Evolutionary conservation across 2,888 invertebrate genomes (phyloP).

Genomic region (Eucriotettix oculatus): DNA sequence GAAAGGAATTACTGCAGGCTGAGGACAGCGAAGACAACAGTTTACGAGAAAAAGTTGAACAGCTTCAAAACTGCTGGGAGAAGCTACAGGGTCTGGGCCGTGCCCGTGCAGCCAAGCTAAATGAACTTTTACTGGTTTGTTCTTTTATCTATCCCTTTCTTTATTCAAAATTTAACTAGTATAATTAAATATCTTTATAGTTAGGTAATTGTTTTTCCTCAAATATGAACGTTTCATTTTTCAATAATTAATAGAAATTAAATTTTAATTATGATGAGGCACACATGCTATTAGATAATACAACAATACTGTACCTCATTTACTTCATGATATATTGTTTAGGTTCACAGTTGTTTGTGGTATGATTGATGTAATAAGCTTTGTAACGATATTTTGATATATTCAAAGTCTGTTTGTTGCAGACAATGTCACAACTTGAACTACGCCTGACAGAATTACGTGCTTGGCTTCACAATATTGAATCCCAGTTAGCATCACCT

Average conservation of each 20-base stretch:
- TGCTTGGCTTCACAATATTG: constrained; percentile 53
- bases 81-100: constrained; percentile 41
- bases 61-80: constrained; percentile 51
- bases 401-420: constrained; percentile 27
- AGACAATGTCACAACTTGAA: constrained; percentile 53
- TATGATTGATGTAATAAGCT: too few species aligned
- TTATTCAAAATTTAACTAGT: neutral
- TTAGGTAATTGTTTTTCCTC: too few species aligned
- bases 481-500: constrained; percentile 48
- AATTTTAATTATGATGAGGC: too few species aligned
- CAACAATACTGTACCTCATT: too few species aligned
- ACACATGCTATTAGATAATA: too few species aligned
- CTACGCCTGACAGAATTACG: constrained; percentile 53
- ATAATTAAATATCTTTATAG: neutral
- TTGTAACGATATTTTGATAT: too few species aligned
- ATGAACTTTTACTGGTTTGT: constrained; percentile 27
- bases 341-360: too few species aligned
- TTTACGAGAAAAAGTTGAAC: constrained; percentile 36
- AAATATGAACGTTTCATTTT: too few species aligned
- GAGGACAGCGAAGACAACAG: constrained; percentile 43
- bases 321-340: too few species aligned
- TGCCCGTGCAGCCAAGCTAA: constrained; percentile 41
- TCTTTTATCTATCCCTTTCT: neutral
- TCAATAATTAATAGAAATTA: too few species aligned
- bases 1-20: constrained; percentile 32